A percentile compares a stretch with the other conserved stretches of the same genome.
phyloP scores from a whole-genome alignment of 2,113 vertebrate genomes.

The Jaculus jaculus region DNA sequence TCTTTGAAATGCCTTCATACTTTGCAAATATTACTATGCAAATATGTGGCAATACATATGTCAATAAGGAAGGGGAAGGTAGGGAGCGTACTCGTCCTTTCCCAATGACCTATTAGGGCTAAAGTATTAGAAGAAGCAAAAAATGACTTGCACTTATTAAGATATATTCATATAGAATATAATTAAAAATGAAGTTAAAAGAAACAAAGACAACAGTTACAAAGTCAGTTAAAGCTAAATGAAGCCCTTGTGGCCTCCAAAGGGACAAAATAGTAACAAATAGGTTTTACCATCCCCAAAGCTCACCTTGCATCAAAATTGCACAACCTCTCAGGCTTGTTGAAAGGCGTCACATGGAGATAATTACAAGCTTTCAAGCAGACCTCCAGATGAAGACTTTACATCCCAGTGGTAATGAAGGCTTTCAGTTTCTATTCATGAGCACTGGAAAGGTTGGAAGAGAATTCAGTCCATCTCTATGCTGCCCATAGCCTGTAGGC shows the following conservation, averaged over 20 bases:
- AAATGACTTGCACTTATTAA: conserved; percentile 18
- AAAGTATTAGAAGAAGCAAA: neutral
- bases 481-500: neutral
- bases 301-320: conserved; percentile 19
- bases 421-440: conserved; percentile 21
- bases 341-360: conserved; percentile 9
- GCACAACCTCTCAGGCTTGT: neutral
- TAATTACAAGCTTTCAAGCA: conserved; percentile 28
- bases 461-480: neutral
- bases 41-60: neutral
- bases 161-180: neutral
- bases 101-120: neutral
- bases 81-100: neutral
- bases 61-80: neutral
- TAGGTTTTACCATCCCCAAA: neutral
- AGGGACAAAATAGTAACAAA: neutral
- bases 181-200: neutral
- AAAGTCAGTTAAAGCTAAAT: neutral
- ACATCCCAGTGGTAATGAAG: conserved; percentile 4
- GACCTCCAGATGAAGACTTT: conserved; percentile 47
- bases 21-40: conserved; percentile 24
- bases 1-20: conserved; percentile 35
- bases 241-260: neutral
- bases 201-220: neutral
- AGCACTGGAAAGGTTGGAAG: neutral